phyloP scores from a whole-genome alignment of 2,888 invertebrate species.

The Ectropis crepuscularia region DNA sequence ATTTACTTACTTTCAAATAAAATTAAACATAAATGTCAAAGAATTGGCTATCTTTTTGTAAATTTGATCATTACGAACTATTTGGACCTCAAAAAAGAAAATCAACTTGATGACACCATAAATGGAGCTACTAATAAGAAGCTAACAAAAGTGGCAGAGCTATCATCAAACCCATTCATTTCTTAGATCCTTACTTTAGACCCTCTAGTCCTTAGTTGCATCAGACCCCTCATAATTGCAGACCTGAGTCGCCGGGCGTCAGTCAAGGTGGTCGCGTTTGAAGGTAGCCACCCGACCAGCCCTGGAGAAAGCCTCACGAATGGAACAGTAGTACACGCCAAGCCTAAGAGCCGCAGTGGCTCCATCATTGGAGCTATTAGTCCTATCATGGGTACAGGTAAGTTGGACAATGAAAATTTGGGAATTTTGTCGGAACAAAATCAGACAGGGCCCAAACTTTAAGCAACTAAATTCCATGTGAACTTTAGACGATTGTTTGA shows the following conservation, averaged over 20 bases:
- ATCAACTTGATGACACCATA: too few relatives aligned
- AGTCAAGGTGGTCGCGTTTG: constrained; percentile 73
- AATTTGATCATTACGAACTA: too few relatives aligned
- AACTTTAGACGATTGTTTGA: too few relatives aligned
- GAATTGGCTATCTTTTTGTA: too few relatives aligned
- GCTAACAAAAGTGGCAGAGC: background rate
- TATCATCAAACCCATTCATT: background rate
- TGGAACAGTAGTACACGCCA: constrained; percentile 58
- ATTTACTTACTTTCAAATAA: too few relatives aligned
- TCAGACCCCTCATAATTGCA: constrained; percentile 45
- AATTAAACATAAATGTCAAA: too few relatives aligned
- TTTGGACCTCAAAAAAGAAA: too few relatives aligned
- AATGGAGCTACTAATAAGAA: background rate
- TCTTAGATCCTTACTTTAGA: background rate
- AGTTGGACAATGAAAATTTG: constrained; percentile 9
- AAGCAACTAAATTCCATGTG: background rate
- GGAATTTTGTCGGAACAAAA: background rate
- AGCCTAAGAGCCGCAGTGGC: constrained; percentile 80
- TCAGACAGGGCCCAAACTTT: background rate
- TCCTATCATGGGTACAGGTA: constrained; percentile 82
- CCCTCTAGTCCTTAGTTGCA: constrained; percentile 13
- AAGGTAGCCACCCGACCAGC: constrained; percentile 56
- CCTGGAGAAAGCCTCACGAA: constrained; percentile 61
- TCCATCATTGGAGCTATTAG: constrained; percentile 82
- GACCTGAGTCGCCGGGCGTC: constrained; percentile 75